Percentiles rank a stretch among this genome's conserved stretches.
phyloP scores from a whole-genome alignment of 2,113 vertebrate genomes.

The Lucifuga dentata region DNA sequence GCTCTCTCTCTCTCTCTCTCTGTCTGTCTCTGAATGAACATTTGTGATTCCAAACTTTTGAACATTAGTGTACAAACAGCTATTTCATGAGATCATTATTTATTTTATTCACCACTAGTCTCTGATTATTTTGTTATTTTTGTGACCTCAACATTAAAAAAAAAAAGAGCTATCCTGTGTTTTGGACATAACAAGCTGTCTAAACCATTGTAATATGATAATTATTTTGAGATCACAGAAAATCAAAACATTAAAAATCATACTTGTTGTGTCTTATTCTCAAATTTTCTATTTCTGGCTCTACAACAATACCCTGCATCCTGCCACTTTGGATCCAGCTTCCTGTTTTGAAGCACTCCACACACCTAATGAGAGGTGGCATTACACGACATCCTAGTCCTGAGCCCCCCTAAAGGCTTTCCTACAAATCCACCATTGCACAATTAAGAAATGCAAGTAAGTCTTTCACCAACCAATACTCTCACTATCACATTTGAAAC shows the following conservation, averaged over 20 bases:
- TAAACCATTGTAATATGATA: background rate
- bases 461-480: background rate
- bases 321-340: slow-evolving; percentile 42
- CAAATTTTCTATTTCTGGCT: slow-evolving; percentile 8
- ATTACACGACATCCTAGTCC: background rate
- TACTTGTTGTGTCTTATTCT: slow-evolving; percentile 11
- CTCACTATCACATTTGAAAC: slow-evolving; percentile 25
- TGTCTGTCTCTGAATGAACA: no score
- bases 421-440: background rate
- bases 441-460: background rate
- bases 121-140: no score
- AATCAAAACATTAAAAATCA: slow-evolving; percentile 23
- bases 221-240: background rate
- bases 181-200: slow-evolving; percentile 6
- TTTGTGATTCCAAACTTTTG: no score
- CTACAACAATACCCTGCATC: slow-evolving; percentile 61
- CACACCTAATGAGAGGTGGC: slow-evolving; percentile 3
- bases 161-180: no score
- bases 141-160: no score
- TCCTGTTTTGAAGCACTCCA: slow-evolving; percentile 59
- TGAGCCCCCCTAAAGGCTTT: slow-evolving; percentile 8
- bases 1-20: background rate
- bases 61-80: no score
- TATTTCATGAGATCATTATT: no score
- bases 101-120: no score